Percentiles rank a stretch among this genome's conserved stretches.
phyloP scores from a whole-genome alignment of 2,797 vertebrate species.

The Tinamus major region DNA sequence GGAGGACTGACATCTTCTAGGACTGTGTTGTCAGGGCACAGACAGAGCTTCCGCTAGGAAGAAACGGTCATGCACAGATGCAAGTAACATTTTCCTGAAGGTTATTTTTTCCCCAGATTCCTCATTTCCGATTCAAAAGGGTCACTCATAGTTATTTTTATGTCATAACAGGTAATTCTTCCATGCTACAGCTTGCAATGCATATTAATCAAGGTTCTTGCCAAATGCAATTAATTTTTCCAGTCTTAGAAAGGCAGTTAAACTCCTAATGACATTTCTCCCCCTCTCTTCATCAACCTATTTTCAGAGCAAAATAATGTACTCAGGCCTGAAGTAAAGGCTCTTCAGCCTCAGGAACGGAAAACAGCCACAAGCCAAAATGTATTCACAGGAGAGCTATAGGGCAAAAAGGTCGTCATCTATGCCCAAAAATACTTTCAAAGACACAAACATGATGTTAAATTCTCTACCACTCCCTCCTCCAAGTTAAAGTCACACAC shows the following conservation, averaged over 20 bases:
- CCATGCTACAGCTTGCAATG: constrained; percentile 24
- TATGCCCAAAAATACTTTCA: constrained; percentile 53
- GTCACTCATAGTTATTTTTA: constrained; percentile 8
- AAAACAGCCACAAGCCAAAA: constrained; percentile 66
- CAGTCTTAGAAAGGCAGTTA: constrained; percentile 62
- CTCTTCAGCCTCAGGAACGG: constrained; percentile 57
- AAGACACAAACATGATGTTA: constrained; percentile 50
- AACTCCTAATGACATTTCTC: constrained; percentile 54
- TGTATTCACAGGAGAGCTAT: constrained; percentile 58
- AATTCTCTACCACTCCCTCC: background rate
- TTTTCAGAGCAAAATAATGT: constrained; percentile 69
- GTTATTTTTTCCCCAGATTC: background rate
- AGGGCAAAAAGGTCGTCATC: constrained; percentile 55
- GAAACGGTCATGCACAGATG: background rate
- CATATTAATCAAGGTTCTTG: constrained; percentile 55
- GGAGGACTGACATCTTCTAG: background rate
- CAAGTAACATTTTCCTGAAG: background rate
- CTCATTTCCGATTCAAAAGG: constrained; percentile 29
- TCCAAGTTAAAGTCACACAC: constrained; percentile 1
- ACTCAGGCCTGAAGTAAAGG: constrained; percentile 55
- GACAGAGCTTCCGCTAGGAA: background rate
- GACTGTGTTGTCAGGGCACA: background rate
- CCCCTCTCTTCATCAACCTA: constrained; percentile 33
- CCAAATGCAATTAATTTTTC: constrained; percentile 59
- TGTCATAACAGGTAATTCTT: constrained; percentile 45